Conservation (phyloP, 2,797 vertebrate genomes). For the Micropoecilia bifurca region DNA sequence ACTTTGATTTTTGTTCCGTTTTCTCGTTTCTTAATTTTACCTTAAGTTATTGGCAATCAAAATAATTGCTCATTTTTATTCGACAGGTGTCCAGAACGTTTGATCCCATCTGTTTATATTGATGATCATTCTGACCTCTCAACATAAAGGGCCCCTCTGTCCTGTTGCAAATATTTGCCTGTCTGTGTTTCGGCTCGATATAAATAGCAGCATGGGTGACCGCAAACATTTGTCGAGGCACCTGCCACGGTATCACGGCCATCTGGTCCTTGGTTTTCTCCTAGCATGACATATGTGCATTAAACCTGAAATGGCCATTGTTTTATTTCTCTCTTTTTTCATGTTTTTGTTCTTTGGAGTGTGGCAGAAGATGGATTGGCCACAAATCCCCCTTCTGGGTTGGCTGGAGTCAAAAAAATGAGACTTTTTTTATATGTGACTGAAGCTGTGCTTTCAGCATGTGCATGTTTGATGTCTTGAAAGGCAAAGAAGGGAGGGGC, state of each 20-base stretch:
- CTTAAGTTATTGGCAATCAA: constrained; percentile 27
- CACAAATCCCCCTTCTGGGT: constrained; percentile 49
- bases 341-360: constrained; percentile 19
- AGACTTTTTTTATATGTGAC: constrained; percentile 70
- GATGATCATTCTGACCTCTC: constrained; percentile 73
- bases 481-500: constrained; percentile 28
- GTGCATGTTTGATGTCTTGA: constrained; percentile 65
- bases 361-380: constrained; percentile 51
- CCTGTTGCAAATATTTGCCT: constrained; percentile 82
- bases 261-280: constrained; percentile 82
- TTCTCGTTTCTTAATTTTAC: constrained; percentile 11
- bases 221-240: constrained; percentile 85
- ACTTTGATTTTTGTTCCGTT: background rate
- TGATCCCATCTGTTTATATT: constrained; percentile 74
- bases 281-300: constrained; percentile 81
- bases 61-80: constrained; percentile 45
- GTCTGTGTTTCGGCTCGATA: constrained; percentile 78
- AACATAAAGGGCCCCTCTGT: constrained; percentile 71
- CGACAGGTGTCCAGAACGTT: constrained; percentile 51
- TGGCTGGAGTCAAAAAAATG: constrained; percentile 66
- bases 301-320: constrained; percentile 80
- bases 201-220: constrained; percentile 82
- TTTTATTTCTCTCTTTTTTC: constrained; percentile 30
- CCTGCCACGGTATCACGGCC: constrained; percentile 80
- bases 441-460: constrained; percentile 59